These are phyloP conservation scores for Anticlea derivata DNA, from an alignment of 2,888 invertebrate species.

Conservation along the genomic window DNA sequence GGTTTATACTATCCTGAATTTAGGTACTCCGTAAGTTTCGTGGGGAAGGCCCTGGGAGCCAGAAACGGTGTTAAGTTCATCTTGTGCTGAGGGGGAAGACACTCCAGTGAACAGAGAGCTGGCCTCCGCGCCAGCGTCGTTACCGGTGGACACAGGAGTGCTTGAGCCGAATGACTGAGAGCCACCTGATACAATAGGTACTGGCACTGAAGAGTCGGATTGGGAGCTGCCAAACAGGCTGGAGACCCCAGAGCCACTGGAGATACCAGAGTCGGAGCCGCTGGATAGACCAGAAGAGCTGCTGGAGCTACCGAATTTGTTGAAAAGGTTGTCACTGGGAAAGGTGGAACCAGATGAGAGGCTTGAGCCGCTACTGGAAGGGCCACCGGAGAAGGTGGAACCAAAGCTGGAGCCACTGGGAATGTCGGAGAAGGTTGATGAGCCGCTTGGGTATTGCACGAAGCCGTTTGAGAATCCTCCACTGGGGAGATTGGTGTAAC, in stretches of 20 bases:
- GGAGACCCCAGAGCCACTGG: constrained; percentile 17
- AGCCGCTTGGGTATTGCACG: constrained; percentile 4
- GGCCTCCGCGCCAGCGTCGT: constrained; percentile 8
- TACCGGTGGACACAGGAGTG: not conserved
- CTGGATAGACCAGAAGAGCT: constrained; percentile 3
- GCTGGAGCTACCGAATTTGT: constrained; percentile 2
- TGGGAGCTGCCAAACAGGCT: constrained; percentile 16
- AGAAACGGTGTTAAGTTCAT: constrained; percentile 50
- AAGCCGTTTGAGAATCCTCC: constrained; percentile 17
- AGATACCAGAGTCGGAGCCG: constrained; percentile 8
- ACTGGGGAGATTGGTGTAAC: constrained; percentile 5
- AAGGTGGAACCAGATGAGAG: not conserved
- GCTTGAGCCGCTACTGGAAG: constrained; percentile 4
- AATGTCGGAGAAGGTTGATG: constrained; percentile 7
- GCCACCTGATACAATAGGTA: constrained; percentile 3
- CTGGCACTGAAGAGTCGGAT: constrained; percentile 19
- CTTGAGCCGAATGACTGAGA: constrained; percentile 10
- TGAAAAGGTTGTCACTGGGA: not conserved
- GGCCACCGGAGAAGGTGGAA: constrained; percentile 2
- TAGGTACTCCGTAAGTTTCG: constrained; percentile 70
- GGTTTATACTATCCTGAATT: constrained; percentile 53
- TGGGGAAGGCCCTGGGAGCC: constrained; percentile 75
- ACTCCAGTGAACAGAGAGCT: constrained; percentile 32
- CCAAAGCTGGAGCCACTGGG: constrained; percentile 12
- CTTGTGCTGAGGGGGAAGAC: constrained; percentile 40